Percentiles rank a stretch among this genome's conserved stretches.
Evolutionary conservation across 2,113 vertebrate species (phyloP).

Genomic region (Diglossa brunneiventris): DNA sequence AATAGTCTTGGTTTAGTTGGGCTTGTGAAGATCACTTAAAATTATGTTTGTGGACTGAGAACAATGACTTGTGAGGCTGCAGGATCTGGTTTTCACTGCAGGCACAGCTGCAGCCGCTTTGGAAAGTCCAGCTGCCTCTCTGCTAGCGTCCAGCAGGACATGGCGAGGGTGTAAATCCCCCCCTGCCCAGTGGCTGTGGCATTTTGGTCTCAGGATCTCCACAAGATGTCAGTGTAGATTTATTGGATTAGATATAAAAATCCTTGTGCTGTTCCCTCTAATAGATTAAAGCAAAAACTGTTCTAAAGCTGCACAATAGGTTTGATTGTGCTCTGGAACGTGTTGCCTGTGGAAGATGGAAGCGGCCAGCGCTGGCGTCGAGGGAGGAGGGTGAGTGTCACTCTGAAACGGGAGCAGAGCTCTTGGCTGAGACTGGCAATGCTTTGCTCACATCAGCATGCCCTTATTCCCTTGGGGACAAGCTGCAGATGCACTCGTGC

Average conservation of each 20-base stretch:
- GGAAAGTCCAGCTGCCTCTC: neutral
- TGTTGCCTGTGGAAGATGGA: neutral
- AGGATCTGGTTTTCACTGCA: neutral
- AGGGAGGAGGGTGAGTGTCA: neutral
- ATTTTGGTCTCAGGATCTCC: conserved; percentile 10
- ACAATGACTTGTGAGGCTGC: neutral
- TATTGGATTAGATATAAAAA: conserved; percentile 31
- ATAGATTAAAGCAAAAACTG: conserved; percentile 8
- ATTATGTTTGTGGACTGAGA: neutral
- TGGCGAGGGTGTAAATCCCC: neutral
- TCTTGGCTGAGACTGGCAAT: neutral
- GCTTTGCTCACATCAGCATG: neutral
- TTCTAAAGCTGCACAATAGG: conserved; percentile 12
- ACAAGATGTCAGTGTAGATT: conserved; percentile 70
- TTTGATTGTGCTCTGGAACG: conserved; percentile 39
- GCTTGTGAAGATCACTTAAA: neutral
- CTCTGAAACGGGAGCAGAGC: neutral
- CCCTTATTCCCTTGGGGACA: neutral
- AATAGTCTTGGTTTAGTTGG: neutral
- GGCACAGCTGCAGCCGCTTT: neutral
- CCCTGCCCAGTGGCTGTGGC: neutral
- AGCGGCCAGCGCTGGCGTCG: accelerated
- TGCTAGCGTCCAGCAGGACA: neutral
- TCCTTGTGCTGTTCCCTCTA: neutral
- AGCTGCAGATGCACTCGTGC: neutral